Conservation (phyloP, 2,113 vertebrate genomes). For the Pimephales promelas region DNA sequence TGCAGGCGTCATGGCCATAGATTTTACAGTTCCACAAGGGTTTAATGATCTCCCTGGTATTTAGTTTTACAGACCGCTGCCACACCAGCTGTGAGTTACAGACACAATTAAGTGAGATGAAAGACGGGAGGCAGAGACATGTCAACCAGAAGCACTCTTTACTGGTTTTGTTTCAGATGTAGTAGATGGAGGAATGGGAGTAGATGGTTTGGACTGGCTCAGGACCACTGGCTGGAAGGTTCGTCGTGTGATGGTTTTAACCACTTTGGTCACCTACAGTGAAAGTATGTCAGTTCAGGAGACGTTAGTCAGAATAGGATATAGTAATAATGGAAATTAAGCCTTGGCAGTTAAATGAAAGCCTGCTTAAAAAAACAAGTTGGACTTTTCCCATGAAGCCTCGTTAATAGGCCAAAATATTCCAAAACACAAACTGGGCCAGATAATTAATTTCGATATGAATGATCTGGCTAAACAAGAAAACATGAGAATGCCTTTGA, state of each 20-base stretch:
- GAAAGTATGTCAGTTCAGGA: constrained; percentile 40
- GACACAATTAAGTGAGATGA: constrained; percentile 14
- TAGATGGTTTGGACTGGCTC: constrained; percentile 54
- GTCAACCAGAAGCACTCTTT: constrained; percentile 52
- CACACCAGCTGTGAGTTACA: constrained; percentile 35
- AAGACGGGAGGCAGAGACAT: constrained; percentile 38
- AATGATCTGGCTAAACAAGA: constrained; percentile 22
- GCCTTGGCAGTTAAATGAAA: background rate
- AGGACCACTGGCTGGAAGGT: constrained; percentile 64
- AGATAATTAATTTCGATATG: constrained; percentile 14
- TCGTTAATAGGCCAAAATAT: constrained; percentile 3
- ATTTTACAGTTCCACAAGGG: constrained; percentile 62
- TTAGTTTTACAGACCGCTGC: constrained; percentile 53
- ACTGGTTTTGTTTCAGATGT: constrained; percentile 60
- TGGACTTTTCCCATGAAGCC: background rate
- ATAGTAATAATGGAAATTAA: background rate
- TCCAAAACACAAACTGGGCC: constrained; percentile 10
- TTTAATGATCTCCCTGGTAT: constrained; percentile 60
- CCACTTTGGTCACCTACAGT: constrained; percentile 68
- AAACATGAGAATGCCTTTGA: constrained; percentile 26
- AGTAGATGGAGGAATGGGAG: constrained; percentile 60
- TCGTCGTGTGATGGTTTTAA: constrained; percentile 70
- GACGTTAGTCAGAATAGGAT: background rate
- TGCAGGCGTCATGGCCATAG: constrained; percentile 56
- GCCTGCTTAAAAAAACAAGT: constrained; percentile 12